Percentiles rank a stretch among this genome's conserved stretches.
Evolutionary conservation across 2,888 invertebrate species (phyloP).

Genomic region (Drepanosiphum platanoidis): DNA sequence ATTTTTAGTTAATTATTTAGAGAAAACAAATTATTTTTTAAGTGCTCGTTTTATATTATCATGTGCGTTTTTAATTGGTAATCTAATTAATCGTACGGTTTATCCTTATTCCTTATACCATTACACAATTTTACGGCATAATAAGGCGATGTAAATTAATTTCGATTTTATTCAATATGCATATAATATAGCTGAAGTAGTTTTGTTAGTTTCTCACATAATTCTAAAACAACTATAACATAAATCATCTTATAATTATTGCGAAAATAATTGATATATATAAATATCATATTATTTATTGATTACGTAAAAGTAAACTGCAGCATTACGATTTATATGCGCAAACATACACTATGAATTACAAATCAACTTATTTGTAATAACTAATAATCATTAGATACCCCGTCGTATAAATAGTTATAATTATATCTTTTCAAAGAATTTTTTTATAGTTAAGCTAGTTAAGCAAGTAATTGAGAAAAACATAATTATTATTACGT

Average conservation of each 20-base stretch:
- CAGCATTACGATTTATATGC: not conserved
- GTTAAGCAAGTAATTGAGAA: not conserved
- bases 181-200: not conserved
- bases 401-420: not conserved
- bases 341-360: not conserved
- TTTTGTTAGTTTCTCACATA: too few species aligned
- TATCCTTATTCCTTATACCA: too few species aligned
- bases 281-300: not conserved
- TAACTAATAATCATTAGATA: not conserved
- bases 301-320: not conserved
- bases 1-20: not conserved
- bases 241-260: not conserved
- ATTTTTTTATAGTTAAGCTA: not conserved
- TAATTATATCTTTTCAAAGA: not conserved
- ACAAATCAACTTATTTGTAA: not conserved
- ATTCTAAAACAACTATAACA: slow-evolving; percentile 3
- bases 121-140: too few species aligned
- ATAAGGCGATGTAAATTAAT: not conserved
- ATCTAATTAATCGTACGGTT: not conserved
- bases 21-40: not conserved
- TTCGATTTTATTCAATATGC: not conserved
- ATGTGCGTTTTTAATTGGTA: not conserved
- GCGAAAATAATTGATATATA: not conserved
- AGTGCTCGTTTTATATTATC: not conserved
- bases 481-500: not conserved